Conservation (phyloP, 2,797 vertebrate species). For the Triplophysa yarkandensis region DNA sequence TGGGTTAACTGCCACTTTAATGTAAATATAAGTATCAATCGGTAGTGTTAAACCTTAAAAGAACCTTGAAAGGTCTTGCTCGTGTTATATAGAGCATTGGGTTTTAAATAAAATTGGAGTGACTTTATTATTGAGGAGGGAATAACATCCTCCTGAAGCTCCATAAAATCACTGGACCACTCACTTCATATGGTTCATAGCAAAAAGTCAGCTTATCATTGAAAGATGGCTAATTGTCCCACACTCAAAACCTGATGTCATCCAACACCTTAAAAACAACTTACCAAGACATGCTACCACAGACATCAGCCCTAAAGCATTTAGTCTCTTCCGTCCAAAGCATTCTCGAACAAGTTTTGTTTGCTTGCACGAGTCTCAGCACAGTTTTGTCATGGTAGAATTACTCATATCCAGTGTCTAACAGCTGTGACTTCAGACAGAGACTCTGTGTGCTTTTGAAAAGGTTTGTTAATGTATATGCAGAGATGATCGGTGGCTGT, state of each 20-base stretch:
- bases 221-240: constrained; percentile 15
- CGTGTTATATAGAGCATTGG: background rate
- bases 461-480: constrained; percentile 13
- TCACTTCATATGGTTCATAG: background rate
- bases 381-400: background rate
- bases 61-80: background rate
- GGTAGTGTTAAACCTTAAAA: background rate
- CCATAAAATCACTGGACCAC: background rate
- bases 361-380: background rate
- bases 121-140: constrained; percentile 6
- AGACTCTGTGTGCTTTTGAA: constrained; percentile 20
- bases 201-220: constrained; percentile 12
- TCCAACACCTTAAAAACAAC: background rate
- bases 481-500: background rate
- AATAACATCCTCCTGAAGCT: background rate
- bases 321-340: constrained; percentile 1
- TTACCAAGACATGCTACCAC: constrained; percentile 1
- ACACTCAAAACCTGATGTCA: background rate
- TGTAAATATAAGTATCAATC: too few species aligned
- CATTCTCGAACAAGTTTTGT: background rate
- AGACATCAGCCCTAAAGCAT: constrained; percentile 15
- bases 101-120: constrained; percentile 9
- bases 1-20: too few species aligned
- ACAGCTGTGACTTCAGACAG: constrained; percentile 9
- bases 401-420: background rate